Evolutionary conservation across 1,140 invertebrate species (phyloP).

Genomic region (Heliconius hermathena): DNA sequence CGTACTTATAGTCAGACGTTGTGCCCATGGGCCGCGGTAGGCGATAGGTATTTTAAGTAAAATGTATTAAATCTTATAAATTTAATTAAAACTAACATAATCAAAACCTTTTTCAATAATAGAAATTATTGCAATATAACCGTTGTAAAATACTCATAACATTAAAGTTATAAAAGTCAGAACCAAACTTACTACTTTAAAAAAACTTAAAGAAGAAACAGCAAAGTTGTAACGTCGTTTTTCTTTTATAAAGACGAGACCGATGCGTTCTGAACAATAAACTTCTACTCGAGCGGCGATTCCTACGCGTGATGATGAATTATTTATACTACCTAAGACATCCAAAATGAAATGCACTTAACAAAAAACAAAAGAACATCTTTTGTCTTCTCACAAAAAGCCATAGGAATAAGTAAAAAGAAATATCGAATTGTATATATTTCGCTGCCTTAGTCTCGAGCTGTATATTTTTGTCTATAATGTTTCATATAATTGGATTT

Average conservation of each 20-base stretch:
- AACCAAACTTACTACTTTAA: background rate
- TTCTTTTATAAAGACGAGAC: background rate
- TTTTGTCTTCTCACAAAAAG: slow-evolving; percentile 29
- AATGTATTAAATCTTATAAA: no score
- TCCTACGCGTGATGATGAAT: slow-evolving; percentile 77
- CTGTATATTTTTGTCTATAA: slow-evolving; percentile 8
- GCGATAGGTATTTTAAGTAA: no score
- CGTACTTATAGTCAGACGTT: no score
- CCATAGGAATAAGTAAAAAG: background rate
- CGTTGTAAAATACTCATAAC: no score
- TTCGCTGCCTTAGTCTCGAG: background rate
- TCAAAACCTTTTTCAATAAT: no score
- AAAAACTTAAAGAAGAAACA: slow-evolving; percentile 3
- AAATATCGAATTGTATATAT: slow-evolving; percentile 5
- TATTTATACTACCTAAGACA: slow-evolving; percentile 76
- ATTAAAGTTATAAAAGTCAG: background rate
- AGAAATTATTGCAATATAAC: no score
- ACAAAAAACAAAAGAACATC: slow-evolving; percentile 61
- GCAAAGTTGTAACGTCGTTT: slow-evolving; percentile 3
- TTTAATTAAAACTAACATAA: no score
- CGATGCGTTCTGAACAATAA: slow-evolving; percentile 18
- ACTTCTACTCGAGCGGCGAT: slow-evolving; percentile 42
- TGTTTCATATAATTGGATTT: slow-evolving; percentile 5
- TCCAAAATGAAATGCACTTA: slow-evolving; percentile 73
- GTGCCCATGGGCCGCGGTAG: no score